Evolutionary conservation across 2,113 vertebrate species (phyloP).

Genomic region (Tyrannus savana): DNA sequence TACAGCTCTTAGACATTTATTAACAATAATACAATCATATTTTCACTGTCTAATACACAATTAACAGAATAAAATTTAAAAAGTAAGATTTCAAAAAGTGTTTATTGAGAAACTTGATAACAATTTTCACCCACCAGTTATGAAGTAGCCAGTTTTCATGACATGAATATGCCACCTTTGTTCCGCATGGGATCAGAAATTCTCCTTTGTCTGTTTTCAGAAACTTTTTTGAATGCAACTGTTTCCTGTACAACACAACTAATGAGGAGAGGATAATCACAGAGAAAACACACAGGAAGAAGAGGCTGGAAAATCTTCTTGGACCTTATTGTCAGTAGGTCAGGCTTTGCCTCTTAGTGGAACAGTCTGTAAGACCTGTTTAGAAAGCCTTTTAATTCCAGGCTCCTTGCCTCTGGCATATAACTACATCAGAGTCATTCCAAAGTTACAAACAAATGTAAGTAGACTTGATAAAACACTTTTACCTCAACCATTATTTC

Average conservation of each 20-base stretch:
- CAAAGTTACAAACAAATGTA: not conserved
- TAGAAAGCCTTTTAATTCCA: not conserved
- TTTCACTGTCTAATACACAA: not conserved
- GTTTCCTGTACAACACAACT: not conserved
- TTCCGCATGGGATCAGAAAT: not conserved
- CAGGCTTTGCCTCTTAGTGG: not conserved
- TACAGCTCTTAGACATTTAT: not conserved
- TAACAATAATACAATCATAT: not conserved
- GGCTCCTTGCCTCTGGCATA: not conserved
- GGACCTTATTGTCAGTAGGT: not conserved
- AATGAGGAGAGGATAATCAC: not conserved
- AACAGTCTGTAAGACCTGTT: not conserved
- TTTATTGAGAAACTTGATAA: not conserved
- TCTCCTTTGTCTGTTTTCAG: not conserved
- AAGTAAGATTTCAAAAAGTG: not conserved
- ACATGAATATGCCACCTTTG: not conserved
- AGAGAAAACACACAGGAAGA: not conserved
- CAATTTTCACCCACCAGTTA: not conserved
- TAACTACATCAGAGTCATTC: not conserved
- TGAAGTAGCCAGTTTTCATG: not conserved
- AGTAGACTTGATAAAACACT: not conserved
- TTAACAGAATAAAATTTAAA: not conserved
- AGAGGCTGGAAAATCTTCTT: not conserved
- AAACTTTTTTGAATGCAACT: not conserved
- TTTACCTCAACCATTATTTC: not conserved